Conservation (phyloP, 2,113 vertebrate species). For the Crotalus helleri region DNA sequence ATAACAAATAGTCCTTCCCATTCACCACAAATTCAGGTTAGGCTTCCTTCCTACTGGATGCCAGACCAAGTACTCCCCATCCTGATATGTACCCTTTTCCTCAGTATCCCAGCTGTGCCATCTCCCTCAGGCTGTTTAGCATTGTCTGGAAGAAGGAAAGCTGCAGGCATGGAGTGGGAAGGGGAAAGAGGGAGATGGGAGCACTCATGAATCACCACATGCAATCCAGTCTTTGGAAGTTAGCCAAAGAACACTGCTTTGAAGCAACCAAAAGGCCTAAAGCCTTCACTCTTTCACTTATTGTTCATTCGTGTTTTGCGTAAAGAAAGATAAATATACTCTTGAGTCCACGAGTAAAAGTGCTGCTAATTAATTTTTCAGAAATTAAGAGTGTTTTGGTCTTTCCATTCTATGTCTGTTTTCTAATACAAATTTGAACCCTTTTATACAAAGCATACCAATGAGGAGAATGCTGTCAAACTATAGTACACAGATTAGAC, state of each 20-base stretch:
- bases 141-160: neutral
- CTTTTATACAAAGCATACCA: neutral
- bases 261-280: neutral
- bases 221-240: neutral
- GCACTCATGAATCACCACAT: neutral
- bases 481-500: neutral
- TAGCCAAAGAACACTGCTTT: constrained; percentile 11
- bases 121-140: neutral
- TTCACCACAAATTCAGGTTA: neutral
- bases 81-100: neutral
- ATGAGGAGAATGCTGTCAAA: neutral
- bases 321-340: neutral
- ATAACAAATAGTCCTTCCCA: neutral
- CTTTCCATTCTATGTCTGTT: neutral
- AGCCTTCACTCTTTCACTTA: neutral
- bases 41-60: neutral
- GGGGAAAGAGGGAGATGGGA: neutral
- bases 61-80: neutral
- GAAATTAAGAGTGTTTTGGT: neutral
- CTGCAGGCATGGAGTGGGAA: neutral
- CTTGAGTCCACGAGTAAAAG: neutral
- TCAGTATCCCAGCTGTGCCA: neutral
- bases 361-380: neutral
- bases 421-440: neutral
- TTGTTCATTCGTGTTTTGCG: neutral